Conservation (phyloP, 2,797 vertebrate genomes). For the Alectoris magna region DNA sequence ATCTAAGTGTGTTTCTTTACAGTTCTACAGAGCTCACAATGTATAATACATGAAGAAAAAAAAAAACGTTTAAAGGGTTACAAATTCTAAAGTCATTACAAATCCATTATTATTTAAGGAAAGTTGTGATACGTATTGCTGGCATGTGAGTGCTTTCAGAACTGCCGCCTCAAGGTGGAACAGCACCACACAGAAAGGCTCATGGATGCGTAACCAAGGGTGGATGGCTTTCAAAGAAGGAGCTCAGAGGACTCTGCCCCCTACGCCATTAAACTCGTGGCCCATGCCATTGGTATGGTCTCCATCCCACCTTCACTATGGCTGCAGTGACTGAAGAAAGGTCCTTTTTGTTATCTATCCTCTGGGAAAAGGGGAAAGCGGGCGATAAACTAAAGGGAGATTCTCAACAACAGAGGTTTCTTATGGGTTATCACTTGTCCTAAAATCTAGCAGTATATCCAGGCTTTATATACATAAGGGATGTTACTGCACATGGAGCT, state of each 20-base stretch:
- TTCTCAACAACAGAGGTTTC: background rate
- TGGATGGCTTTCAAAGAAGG: background rate
- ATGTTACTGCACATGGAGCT: background rate
- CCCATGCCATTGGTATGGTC: background rate
- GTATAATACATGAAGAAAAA: background rate
- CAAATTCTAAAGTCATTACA: background rate
- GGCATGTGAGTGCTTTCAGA: conserved; percentile 40
- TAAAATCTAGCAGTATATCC: background rate
- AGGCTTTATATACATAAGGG: background rate
- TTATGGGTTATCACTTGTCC: background rate
- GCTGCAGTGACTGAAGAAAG: background rate
- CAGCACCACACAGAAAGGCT: conserved; percentile 20
- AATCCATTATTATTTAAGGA: background rate
- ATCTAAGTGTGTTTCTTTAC: background rate
- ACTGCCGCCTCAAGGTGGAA: background rate
- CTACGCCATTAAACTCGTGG: background rate
- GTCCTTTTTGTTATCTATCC: background rate
- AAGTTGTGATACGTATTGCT: background rate
- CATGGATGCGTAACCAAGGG: background rate
- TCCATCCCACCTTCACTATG: background rate
- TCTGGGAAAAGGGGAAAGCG: background rate
- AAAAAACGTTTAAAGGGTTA: background rate
- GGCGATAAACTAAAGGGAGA: background rate
- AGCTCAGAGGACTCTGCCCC: background rate
- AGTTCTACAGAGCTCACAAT: background rate